phyloP scores from a whole-genome alignment of 1,140 invertebrate species.

The Drosophila ficusphila region DNA sequence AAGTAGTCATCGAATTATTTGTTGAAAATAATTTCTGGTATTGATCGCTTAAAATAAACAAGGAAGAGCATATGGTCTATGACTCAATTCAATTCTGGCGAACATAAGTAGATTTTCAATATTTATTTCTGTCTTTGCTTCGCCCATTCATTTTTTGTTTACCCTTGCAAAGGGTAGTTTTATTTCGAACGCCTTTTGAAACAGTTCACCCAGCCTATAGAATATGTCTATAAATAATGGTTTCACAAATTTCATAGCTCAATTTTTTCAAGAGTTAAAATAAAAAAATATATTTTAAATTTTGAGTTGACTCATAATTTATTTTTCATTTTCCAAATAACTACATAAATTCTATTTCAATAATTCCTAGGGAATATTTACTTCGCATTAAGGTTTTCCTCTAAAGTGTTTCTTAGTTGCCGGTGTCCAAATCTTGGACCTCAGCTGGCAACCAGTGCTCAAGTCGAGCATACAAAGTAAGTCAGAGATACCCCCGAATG shows the following conservation, averaged over 20 bases:
- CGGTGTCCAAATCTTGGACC: conserved; percentile 53
- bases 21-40: background rate
- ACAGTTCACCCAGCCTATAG: background rate
- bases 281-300: no score
- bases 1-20: background rate
- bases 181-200: background rate
- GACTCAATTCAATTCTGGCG: background rate
- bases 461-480: conserved; percentile 51
- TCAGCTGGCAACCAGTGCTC: conserved; percentile 40
- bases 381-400: background rate
- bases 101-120: conserved; percentile 2
- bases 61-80: background rate
- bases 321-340: no score
- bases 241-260: no score
- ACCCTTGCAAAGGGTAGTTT: background rate
- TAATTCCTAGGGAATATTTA: background rate
- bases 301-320: no score
- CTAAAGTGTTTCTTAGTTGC: background rate
- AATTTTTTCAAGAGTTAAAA: no score
- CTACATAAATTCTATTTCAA: background rate
- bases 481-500: conserved; percentile 11
- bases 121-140: background rate
- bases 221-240: no score
- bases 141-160: background rate
- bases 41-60: background rate